Conservation (phyloP, 2,888 invertebrate genomes). For the Ophioninae sp. region DNA sequence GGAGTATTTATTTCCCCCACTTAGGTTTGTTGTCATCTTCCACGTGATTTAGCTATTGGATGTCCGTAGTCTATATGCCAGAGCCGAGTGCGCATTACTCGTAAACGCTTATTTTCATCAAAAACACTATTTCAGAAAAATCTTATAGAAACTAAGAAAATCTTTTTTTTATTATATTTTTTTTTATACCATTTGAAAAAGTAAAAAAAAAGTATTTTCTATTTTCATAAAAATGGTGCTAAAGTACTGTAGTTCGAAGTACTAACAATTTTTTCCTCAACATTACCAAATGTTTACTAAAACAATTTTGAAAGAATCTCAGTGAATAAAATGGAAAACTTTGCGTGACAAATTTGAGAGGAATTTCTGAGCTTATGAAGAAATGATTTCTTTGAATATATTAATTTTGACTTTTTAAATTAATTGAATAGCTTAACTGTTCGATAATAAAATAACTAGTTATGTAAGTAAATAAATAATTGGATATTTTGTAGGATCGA, state of each 20-base stretch:
- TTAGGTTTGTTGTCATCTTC: slow-evolving; percentile 28
- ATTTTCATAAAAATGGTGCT: background rate
- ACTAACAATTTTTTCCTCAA: background rate
- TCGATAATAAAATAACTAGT: no score
- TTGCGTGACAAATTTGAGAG: no score
- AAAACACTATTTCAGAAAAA: background rate
- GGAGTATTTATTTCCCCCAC: slow-evolving; percentile 5
- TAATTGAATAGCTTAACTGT: no score
- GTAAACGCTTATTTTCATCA: background rate
- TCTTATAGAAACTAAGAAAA: background rate
- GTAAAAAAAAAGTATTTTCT: background rate
- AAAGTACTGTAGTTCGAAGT: background rate
- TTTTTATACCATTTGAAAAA: background rate
- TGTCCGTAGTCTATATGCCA: background rate
- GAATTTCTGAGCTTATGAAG: no score
- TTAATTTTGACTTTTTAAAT: no score
- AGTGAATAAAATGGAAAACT: no score
- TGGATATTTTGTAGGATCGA: no score
- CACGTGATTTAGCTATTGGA: slow-evolving; percentile 1
- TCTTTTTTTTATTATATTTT: background rate
- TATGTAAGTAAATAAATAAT: no score
- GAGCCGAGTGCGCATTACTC: slow-evolving; percentile 1
- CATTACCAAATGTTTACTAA: background rate
- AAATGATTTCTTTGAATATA: no score
- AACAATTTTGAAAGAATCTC: no score